phyloP scores from a whole-genome alignment of 2,113 vertebrate genomes.

The Isurus oxyrinchus region DNA sequence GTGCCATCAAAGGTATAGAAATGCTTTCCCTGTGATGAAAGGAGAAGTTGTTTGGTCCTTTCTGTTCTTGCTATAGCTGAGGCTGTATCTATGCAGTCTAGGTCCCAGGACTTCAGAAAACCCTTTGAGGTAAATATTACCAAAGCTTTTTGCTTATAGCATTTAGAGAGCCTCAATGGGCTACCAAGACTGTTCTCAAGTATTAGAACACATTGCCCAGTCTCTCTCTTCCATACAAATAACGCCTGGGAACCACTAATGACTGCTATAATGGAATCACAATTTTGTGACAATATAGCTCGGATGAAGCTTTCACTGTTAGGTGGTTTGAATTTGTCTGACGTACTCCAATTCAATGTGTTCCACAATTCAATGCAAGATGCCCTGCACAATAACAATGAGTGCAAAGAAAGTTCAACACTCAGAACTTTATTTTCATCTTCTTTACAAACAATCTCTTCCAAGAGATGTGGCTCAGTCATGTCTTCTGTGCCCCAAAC shows the following conservation, averaged over 20 bases:
- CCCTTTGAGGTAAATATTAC: conserved; percentile 49
- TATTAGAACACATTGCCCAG: conserved; percentile 60
- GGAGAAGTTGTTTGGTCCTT: conserved; percentile 47
- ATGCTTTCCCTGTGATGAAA: conserved; percentile 44
- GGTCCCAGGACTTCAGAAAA: conserved; percentile 56
- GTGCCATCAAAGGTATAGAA: conserved; percentile 62
- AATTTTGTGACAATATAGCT: conserved; percentile 51
- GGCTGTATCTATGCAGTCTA: conserved; percentile 51
- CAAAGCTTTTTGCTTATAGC: conserved; percentile 42
- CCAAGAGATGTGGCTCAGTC: conserved; percentile 47
- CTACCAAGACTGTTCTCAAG: conserved; percentile 45
- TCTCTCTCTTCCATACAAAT: conserved; percentile 57
- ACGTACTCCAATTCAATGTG: conserved; percentile 47
- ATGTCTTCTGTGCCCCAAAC: conserved; percentile 54
- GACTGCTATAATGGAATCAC: conserved; percentile 58
- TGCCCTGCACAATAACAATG: conserved; percentile 57
- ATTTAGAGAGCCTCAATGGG: conserved; percentile 49
- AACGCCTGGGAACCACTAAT: conserved; percentile 49
- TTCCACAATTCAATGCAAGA: conserved; percentile 56
- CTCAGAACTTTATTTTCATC: conserved; percentile 45
- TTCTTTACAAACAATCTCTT: conserved; percentile 41
- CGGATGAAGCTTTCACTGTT: conserved; percentile 49
- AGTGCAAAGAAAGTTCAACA: conserved; percentile 48
- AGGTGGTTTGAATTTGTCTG: conserved; percentile 55
- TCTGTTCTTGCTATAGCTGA: conserved; percentile 51